These are phyloP conservation scores for Microplitis mediator DNA, from an alignment of 1,140 invertebrate species.

Conservation along the genomic window DNA sequence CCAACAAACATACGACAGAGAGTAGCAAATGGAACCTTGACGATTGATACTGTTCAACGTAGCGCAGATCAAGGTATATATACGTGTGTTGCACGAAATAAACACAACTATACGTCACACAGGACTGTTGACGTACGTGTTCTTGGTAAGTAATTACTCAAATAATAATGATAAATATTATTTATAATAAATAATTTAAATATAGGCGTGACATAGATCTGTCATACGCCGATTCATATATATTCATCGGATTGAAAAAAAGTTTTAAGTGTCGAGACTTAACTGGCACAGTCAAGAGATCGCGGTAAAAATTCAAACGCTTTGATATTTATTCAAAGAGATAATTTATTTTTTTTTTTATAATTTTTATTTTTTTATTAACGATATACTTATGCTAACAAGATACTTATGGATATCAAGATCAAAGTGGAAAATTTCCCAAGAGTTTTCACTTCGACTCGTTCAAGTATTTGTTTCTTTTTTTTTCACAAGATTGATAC, in stretches of 20 bases:
- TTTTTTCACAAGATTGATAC: too few species aligned
- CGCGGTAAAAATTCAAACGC: too few species aligned
- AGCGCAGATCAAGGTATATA: slow-evolving; percentile 72
- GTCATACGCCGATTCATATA: background rate
- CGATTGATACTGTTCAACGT: slow-evolving; percentile 69
- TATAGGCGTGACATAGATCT: too few species aligned
- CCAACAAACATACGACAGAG: slow-evolving; percentile 74
- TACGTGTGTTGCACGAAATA: slow-evolving; percentile 70
- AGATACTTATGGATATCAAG: too few species aligned
- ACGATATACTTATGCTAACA: too few species aligned
- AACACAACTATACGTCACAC: slow-evolving; percentile 66
- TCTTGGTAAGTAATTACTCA: slow-evolving; percentile 59
- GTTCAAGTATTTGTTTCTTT: too few species aligned
- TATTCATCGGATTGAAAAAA: background rate
- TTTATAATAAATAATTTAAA: background rate
- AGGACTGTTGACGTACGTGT: slow-evolving; percentile 65
- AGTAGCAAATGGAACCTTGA: slow-evolving; percentile 70
- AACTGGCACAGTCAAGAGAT: too few species aligned
- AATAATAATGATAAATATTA: background rate
- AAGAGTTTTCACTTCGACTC: too few species aligned
- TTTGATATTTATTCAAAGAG: too few species aligned
- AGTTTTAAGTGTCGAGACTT: background rate
- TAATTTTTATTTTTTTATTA: too few species aligned
- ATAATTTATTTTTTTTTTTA: too few species aligned
- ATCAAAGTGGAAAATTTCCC: too few species aligned